A percentile compares a stretch with the other conserved stretches of the same genome.
Conservation (phyloP, 2,888 invertebrate species). For the Stegana nigrithorax region DNA sequence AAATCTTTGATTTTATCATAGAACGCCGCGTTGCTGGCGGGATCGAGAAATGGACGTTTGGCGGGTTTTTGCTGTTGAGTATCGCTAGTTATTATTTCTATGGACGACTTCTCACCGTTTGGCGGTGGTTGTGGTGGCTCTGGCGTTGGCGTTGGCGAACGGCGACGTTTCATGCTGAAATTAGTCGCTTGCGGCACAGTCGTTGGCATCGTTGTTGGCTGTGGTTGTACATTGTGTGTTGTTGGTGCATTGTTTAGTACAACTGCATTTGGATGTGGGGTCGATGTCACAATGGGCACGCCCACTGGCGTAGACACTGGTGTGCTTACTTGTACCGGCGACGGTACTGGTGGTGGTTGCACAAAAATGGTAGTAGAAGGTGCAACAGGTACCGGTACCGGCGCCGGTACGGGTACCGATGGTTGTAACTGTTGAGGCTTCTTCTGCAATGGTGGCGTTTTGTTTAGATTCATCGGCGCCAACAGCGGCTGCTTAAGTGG, state of each 20-base stretch:
- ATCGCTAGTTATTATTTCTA: no score
- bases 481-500: no score
- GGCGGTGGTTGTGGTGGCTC: conserved; percentile 16
- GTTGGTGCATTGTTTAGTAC: no score
- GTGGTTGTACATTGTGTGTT: no score
- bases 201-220: conserved; percentile 9
- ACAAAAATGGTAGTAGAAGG: neutral
- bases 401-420: no score
- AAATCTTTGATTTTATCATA: conserved; percentile 55
- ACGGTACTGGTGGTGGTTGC: neutral
- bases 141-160: conserved; percentile 32
- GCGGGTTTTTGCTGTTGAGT: conserved; percentile 13
- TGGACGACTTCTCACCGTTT: no score
- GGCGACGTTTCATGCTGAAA: conserved; percentile 36
- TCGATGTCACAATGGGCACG: no score
- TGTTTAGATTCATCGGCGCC: no score
- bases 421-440: no score
- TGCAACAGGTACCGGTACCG: no score
- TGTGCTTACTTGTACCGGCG: neutral
- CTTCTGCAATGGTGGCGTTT: no score
- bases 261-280: no score
- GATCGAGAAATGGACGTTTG: neutral
- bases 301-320: neutral
- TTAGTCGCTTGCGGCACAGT: conserved; percentile 1
- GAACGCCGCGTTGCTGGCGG: conserved; percentile 46